A percentile compares a stretch with the other conserved stretches of the same genome.
Evolutionary conservation across 2,113 vertebrate species (phyloP).

Genomic region (Xenopus laevis): DNA sequence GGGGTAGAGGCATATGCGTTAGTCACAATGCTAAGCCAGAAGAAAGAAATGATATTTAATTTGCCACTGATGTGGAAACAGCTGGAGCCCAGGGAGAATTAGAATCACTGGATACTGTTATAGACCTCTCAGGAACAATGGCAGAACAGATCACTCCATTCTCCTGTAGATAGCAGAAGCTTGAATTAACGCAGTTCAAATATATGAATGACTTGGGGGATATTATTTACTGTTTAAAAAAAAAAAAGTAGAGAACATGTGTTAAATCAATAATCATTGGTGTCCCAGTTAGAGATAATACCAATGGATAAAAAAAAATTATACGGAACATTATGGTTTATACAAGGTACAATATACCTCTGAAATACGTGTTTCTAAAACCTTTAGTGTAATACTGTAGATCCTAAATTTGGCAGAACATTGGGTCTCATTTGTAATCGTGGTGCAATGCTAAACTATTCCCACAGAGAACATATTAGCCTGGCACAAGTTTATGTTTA

Average conservation of each 20-base stretch:
- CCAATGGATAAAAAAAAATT: neutral
- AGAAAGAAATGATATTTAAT: constrained; percentile 51
- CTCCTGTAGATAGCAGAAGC: constrained; percentile 45
- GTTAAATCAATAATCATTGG: constrained; percentile 4
- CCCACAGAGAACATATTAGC: too few species aligned
- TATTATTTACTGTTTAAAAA: constrained; percentile 42
- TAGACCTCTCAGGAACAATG: constrained; percentile 48
- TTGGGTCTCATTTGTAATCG: neutral
- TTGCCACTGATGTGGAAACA: constrained; percentile 51
- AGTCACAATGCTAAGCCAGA: constrained; percentile 42
- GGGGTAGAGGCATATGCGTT: constrained; percentile 57
- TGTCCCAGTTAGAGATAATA: constrained; percentile 2
- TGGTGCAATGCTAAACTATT: too few species aligned
- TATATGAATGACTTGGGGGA: constrained; percentile 33
- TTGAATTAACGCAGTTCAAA: constrained; percentile 44
- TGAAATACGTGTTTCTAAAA: neutral
- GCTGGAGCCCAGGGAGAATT: constrained; percentile 47
- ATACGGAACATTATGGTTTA: neutral
- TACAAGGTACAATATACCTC: neutral
- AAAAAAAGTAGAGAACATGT: constrained; percentile 12
- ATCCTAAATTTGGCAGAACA: neutral
- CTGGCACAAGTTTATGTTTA: too few species aligned
- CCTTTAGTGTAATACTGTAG: neutral
- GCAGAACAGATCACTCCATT: constrained; percentile 49
- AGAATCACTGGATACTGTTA: constrained; percentile 48